phyloP scores from a whole-genome alignment of 2,888 invertebrate species.

The Ethmia dodecea region DNA sequence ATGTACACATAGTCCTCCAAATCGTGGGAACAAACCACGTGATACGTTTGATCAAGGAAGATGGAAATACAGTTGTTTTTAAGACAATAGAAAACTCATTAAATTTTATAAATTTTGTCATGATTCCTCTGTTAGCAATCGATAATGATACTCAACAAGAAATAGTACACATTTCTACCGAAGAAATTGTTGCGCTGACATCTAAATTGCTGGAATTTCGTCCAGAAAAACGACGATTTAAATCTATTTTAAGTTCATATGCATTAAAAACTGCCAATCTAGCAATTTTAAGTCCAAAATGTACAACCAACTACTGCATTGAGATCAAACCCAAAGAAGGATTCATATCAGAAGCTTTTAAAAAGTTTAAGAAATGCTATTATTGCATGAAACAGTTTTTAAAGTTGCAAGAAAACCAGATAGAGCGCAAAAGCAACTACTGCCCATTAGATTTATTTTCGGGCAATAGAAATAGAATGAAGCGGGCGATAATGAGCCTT shows the following conservation, averaged over 20 bases:
- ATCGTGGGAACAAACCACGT: slow-evolving; percentile 59
- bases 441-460: slow-evolving; percentile 86
- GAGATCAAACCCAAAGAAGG: slow-evolving; percentile 85
- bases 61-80: slow-evolving; percentile 22
- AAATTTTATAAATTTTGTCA: slow-evolving; percentile 52
- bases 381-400: slow-evolving; percentile 77
- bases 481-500: slow-evolving; percentile 64
- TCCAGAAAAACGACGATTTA: slow-evolving; percentile 54
- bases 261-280: slow-evolving; percentile 70
- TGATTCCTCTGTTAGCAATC: slow-evolving; percentile 45
- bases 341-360: slow-evolving; percentile 57
- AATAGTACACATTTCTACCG: slow-evolving; percentile 44
- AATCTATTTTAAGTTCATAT: slow-evolving; percentile 52
- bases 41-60: slow-evolving; percentile 61
- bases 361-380: slow-evolving; percentile 63
- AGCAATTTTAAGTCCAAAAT: slow-evolving; percentile 32
- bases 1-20: slow-evolving; percentile 74
- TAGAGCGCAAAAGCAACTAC: slow-evolving; percentile 75
- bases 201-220: slow-evolving; percentile 38
- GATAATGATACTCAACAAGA: slow-evolving; percentile 35
- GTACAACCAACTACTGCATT: slow-evolving; percentile 64
- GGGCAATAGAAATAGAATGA: slow-evolving; percentile 76
- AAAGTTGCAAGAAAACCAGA: slow-evolving; percentile 72
- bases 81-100: slow-evolving; percentile 29
- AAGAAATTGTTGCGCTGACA: slow-evolving; percentile 44